Evolutionary conservation across 1,140 invertebrate species (phyloP), one percentile per base, ranked within the genome.

Genomic region (Papilio glaucus): DNA sequence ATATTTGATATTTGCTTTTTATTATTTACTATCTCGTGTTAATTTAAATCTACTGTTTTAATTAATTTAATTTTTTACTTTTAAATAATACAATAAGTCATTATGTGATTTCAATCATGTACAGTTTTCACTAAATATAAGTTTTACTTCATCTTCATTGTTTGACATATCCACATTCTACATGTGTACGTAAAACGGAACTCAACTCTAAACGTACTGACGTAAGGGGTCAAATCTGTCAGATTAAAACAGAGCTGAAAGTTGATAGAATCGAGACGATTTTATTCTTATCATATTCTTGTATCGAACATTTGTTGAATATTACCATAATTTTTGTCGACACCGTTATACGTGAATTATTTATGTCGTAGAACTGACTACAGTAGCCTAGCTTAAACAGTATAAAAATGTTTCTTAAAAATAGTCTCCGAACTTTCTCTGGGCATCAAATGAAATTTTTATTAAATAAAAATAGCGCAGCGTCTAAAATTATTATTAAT

Each of bases 321-420:
- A 57, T 33, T 57, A 72, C 15, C 41, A 45, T 72, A 62, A 65
- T 49, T 49, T 49, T 6, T 33, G 6, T 53, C 0, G 41, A 13
- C 9, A 9, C 41, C 38, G 39, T 45, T 37, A 33, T 49, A 42
- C 39, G 71, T 38, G 71, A 72, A 67, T 72, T 53, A 67, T 57
- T 67, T 60, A 67, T 72, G 49, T 15, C 26, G 33, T 60, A 33
- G 9, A 15, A 41, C 37, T 63, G 26, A 49, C 60, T 39, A 18
- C 42, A 37, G 21, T 15, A n/a, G 15, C 18, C 41, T 42, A 45
- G 29, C 12, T 60, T 15, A 69, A 62, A 72, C 29, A 68, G 24
- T 38, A 38, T 57, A 10, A 84, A 85, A 78, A 91, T 91, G 89
- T 84, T 87, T 57, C 80, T 81, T 67, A 86, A 79, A 75, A 78